Conservation (phyloP, 2,888 invertebrate genomes). For the Suillia variegata region DNA sequence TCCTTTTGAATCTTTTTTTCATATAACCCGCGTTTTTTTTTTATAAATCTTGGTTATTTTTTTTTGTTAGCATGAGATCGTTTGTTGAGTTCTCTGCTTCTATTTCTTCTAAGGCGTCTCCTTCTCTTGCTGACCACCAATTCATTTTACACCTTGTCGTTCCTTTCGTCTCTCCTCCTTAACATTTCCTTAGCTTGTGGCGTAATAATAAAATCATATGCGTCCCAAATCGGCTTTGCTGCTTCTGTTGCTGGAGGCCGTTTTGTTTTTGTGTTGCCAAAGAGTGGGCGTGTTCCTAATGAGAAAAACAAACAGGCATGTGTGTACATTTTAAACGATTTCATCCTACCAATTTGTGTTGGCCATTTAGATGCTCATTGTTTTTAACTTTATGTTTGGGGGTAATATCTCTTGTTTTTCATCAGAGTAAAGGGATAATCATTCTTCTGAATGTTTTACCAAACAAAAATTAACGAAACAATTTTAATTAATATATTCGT, state of each 20-base stretch:
- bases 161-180: neutral
- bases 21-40: neutral
- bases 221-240: neutral
- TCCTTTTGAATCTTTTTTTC: no score
- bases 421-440: no score
- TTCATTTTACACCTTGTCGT: slow-evolving; percentile 1
- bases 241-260: neutral
- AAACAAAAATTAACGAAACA: no score
- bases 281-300: neutral
- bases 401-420: no score
- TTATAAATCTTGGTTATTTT: neutral
- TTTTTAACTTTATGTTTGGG: no score
- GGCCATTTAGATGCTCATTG: no score
- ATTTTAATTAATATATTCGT: no score
- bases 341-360: neutral
- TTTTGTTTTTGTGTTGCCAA: neutral
- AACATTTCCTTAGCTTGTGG: neutral
- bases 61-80: neutral
- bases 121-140: neutral
- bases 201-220: neutral
- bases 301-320: neutral
- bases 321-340: slow-evolving; percentile 1
- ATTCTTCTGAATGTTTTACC: no score
- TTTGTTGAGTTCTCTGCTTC: no score
- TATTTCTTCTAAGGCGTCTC: no score